Conservation (phyloP, 1,140 invertebrate genomes). For the Anastrepha obliqua region DNA sequence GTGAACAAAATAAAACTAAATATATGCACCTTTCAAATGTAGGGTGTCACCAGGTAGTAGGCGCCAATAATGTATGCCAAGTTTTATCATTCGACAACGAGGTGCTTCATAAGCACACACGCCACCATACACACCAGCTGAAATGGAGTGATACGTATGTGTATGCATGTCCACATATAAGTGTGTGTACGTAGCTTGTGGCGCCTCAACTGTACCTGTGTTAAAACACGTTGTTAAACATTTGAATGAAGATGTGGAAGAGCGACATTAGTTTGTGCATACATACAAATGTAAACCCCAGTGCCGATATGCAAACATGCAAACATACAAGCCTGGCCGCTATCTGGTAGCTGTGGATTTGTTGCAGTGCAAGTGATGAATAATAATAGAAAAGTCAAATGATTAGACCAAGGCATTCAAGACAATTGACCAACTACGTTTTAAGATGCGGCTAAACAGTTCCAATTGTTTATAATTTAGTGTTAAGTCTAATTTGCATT, state of each 20-base stretch:
- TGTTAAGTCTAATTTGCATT: not conserved
- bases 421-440: not conserved
- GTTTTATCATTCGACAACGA: conserved; percentile 4
- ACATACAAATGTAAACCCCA: not conserved
- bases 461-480: not conserved
- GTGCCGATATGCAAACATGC: not conserved
- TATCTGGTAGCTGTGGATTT: not conserved
- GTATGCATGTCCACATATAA: not conserved
- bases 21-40: not conserved
- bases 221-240: not conserved
- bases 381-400: not conserved
- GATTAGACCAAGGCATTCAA: not conserved
- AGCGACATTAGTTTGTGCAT: not conserved
- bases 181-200: not conserved
- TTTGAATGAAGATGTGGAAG: not conserved
- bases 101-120: not conserved
- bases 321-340: not conserved
- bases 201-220: not conserved
- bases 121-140: too few species aligned
- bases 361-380: not conserved
- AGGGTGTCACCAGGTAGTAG: not conserved
- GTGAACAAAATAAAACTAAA: too few species aligned
- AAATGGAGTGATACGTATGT: too few species aligned
- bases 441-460: not conserved
- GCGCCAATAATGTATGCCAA: not conserved